Conservation (phyloP, 2,797 vertebrate genomes). For the Geotrypetes seraphini region DNA sequence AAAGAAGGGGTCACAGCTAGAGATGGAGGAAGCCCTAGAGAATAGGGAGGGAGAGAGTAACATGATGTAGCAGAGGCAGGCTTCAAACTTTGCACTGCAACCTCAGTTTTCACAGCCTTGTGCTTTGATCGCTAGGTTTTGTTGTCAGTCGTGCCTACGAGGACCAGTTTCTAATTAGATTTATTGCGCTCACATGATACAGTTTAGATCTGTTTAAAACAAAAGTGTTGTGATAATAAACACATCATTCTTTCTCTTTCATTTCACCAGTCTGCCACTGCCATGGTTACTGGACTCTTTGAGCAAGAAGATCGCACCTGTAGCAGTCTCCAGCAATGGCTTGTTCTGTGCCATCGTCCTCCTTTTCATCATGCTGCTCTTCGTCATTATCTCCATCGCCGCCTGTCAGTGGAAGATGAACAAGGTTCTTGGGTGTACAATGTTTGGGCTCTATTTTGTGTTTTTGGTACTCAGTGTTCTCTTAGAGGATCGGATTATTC, state of each 20-base stretch:
- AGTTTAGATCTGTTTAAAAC: no score
- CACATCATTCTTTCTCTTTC: constrained; percentile 9
- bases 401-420: constrained; percentile 93
- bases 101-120: no score
- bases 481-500: constrained; percentile 84
- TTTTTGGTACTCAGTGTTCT: constrained; percentile 91
- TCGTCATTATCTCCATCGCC: constrained; percentile 90
- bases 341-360: constrained; percentile 96
- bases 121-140: no score
- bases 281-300: constrained; percentile 82
- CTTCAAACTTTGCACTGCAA: no score
- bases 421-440: constrained; percentile 80
- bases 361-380: constrained; percentile 97
- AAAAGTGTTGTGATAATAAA: no score
- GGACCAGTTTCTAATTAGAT: no score
- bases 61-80: no score
- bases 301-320: constrained; percentile 57
- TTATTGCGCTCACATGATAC: no score
- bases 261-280: constrained; percentile 75
- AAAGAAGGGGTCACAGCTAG: no score
- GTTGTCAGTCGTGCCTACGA: no score
- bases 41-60: no score
- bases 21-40: no score
- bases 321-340: constrained; percentile 92
- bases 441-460: constrained; percentile 91